phyloP scores from a whole-genome alignment of 1,140 invertebrate species.

The Cherax destructor region DNA sequence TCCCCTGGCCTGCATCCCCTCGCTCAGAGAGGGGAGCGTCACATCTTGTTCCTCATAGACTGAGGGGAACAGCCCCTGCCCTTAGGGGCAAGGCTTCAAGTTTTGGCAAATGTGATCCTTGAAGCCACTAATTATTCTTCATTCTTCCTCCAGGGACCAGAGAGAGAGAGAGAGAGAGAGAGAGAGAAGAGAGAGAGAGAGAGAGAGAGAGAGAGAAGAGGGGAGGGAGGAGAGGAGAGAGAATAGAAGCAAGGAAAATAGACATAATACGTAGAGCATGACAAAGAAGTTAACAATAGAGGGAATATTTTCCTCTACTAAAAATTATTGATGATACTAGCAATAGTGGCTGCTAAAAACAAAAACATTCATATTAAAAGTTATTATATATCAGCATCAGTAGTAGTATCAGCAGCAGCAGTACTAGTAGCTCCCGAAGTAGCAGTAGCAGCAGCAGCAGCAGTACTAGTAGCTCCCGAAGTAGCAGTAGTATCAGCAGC shows the following conservation, averaged over 20 bases:
- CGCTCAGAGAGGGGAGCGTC: neutral
- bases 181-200: constrained; percentile 9
- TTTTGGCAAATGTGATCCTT: no score
- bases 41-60: neutral
- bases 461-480: no score
- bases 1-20: neutral
- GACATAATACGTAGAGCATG: neutral
- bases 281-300: neutral
- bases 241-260: neutral
- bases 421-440: no score
- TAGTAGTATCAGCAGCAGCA: no score
- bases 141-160: neutral
- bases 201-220: neutral
- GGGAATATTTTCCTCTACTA: neutral
- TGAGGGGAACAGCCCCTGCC: neutral
- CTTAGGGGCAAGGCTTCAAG: no score
- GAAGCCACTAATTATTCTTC: no score
- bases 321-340: no score
- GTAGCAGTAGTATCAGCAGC: no score
- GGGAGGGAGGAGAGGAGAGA: neutral
- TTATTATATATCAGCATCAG: no score
- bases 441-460: no score
- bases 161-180: constrained; percentile 8
- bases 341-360: no score
- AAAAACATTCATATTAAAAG: no score